A percentile compares a stretch with the other conserved stretches of the same genome.
phyloP scores from a whole-genome alignment of 2,888 invertebrate species.

The Aromia moschata region DNA sequence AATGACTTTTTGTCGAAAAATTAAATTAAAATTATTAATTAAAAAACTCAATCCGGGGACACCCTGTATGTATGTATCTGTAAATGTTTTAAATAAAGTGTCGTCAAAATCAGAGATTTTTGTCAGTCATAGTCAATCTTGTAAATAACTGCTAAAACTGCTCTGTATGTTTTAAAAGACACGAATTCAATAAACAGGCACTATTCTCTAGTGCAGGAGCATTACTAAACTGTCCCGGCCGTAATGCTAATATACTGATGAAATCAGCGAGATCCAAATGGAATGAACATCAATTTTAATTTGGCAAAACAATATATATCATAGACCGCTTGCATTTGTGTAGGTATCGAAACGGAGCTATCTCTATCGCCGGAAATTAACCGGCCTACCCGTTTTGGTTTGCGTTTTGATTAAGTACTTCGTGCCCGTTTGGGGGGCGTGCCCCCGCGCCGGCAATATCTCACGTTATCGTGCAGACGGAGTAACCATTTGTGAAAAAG shows the following conservation, averaged over 20 bases:
- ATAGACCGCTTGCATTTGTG: constrained; percentile 44
- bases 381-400: constrained; percentile 38
- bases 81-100: no score
- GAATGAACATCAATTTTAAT: constrained; percentile 44
- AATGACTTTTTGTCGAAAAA: no score
- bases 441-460: constrained; percentile 36
- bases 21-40: no score
- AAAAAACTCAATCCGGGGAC: no score
- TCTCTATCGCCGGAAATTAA: constrained; percentile 45
- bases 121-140: no score
- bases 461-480: constrained; percentile 43
- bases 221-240: neutral
- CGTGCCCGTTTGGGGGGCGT: constrained; percentile 31
- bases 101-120: no score
- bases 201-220: neutral
- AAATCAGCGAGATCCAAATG: constrained; percentile 15
- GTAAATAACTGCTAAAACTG: no score
- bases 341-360: constrained; percentile 36
- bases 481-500: constrained; percentile 44
- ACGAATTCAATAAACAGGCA: no score
- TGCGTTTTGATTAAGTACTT: constrained; percentile 43
- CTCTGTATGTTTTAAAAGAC: no score
- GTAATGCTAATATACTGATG: constrained; percentile 16
- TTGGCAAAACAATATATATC: constrained; percentile 43
- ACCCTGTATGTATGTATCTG: no score